Evolutionary conservation across 2,113 vertebrate species (phyloP).

Genomic region (Pseudopodoces humilis): DNA sequence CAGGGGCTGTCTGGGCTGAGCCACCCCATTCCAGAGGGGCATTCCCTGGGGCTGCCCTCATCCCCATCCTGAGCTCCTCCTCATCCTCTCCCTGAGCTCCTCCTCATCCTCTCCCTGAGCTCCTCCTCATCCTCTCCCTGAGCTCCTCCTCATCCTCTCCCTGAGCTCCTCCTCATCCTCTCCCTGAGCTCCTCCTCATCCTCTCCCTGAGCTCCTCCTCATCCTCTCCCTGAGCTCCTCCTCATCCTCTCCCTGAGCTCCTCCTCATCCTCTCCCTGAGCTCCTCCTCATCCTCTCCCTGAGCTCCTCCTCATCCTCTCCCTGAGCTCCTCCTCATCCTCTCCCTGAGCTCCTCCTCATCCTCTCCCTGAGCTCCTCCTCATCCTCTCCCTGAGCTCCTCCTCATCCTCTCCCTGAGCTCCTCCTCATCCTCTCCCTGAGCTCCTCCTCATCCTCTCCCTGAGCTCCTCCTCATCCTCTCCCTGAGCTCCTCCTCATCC

Average conservation of each 20-base stretch:
- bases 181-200: neutral
- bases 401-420: neutral
- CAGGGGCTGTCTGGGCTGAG: accelerated
- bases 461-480: neutral
- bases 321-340: neutral
- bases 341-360: neutral
- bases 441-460: neutral
- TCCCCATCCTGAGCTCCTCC: accelerated
- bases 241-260: neutral
- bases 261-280: accelerated
- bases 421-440: accelerated
- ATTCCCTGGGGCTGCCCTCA: neutral
- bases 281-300: neutral
- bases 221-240: neutral
- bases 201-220: neutral
- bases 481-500: neutral
- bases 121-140: neutral
- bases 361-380: neutral
- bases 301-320: neutral
- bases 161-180: neutral
- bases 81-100: neutral
- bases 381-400: neutral
- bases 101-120: accelerated
- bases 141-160: neutral
- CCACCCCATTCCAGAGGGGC: neutral